A percentile compares a stretch with the other conserved stretches of the same genome.
These are phyloP conservation scores for Coregonus clupeaformis DNA, from an alignment of 2,113 vertebrate species.

Conservation along the genomic window DNA sequence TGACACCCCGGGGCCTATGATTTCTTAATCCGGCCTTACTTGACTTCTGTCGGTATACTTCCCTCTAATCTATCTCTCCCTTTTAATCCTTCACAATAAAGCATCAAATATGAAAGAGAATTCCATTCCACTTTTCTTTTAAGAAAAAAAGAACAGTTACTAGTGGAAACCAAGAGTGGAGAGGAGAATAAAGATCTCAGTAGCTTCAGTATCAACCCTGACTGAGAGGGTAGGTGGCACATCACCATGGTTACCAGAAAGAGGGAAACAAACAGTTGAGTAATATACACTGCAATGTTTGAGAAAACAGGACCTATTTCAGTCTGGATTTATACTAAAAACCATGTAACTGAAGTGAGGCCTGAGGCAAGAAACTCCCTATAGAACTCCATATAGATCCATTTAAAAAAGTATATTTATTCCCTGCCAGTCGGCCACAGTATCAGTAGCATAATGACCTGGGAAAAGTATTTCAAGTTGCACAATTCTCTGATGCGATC, in stretches of 20 bases:
- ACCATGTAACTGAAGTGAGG: background rate
- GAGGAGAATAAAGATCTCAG: background rate
- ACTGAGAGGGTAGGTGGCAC: conserved; percentile 21
- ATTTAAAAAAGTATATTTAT: background rate
- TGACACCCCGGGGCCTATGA: too few species aligned
- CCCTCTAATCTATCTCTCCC: too few species aligned
- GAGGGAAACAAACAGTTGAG: conserved; percentile 45
- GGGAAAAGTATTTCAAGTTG: background rate
- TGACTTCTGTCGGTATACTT: too few species aligned
- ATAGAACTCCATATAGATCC: background rate
- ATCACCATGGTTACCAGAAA: conserved; percentile 48
- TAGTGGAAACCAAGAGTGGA: background rate
- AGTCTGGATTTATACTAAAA: conserved; percentile 36
- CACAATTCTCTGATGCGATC: background rate
- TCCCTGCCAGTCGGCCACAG: background rate
- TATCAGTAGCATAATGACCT: too few species aligned
- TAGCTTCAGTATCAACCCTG: background rate
- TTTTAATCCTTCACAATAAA: too few species aligned
- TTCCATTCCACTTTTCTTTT: background rate
- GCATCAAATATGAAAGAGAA: too few species aligned
- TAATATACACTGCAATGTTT: conserved; percentile 6
- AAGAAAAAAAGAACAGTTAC: background rate
- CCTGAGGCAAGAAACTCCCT: background rate
- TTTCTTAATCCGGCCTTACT: too few species aligned
- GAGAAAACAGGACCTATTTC: conserved; percentile 1